Percentiles rank a stretch among this genome's conserved stretches.
These are phyloP conservation scores for Branchellion lobata DNA, from an alignment of 2,888 invertebrate genomes.

Conservation along the genomic window DNA sequence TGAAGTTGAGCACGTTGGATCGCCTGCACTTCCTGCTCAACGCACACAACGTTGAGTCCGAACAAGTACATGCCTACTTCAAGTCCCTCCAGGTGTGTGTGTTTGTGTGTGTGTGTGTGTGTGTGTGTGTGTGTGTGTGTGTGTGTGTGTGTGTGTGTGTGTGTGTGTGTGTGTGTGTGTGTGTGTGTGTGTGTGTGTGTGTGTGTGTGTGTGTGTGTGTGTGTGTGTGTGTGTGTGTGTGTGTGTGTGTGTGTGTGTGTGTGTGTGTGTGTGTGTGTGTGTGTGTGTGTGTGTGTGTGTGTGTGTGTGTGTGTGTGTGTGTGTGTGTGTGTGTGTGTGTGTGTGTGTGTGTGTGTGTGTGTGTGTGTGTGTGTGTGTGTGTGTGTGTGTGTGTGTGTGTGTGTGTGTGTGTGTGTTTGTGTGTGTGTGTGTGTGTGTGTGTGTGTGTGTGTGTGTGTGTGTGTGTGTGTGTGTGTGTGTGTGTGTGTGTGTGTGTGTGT, in stretches of 20 bases:
- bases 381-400: constrained; percentile 23
- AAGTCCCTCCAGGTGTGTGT: constrained; percentile 66
- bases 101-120: constrained; percentile 16
- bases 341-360: constrained; percentile 23
- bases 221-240: constrained; percentile 23
- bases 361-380: constrained; percentile 23
- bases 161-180: constrained; percentile 32
- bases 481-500: constrained; percentile 23
- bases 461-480: constrained; percentile 23
- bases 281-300: constrained; percentile 23
- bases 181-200: constrained; percentile 33
- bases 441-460: constrained; percentile 23
- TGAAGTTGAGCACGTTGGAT: constrained; percentile 83
- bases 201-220: constrained; percentile 25
- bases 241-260: constrained; percentile 23
- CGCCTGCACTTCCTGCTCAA: constrained; percentile 77
- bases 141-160: constrained; percentile 19
- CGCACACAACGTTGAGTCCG: constrained; percentile 81
- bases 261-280: constrained; percentile 23
- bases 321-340: constrained; percentile 23
- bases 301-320: constrained; percentile 23
- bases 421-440: constrained; percentile 23
- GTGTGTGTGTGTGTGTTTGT: constrained; percentile 18
- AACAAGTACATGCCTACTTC: constrained; percentile 81
- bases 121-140: constrained; percentile 29